A percentile compares a stretch with the other conserved stretches of the same genome.
Conservation (phyloP, 1,140 invertebrate species). For the Diprion similis region DNA sequence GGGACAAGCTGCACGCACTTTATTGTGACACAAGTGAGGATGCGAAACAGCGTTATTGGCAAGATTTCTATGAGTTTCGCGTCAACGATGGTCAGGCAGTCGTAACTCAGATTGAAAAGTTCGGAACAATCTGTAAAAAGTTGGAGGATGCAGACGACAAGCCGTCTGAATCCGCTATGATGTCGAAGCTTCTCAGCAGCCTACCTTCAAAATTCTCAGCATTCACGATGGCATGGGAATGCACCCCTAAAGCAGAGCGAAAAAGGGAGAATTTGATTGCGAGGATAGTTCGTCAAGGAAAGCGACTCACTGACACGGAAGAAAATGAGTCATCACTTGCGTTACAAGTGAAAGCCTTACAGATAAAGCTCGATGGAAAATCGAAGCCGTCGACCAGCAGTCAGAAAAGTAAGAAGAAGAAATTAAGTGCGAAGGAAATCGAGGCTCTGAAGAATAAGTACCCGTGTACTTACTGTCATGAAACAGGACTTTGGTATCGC, state of each 20-base stretch:
- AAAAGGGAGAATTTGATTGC: conserved; percentile 15
- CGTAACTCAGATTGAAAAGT: conserved; percentile 12
- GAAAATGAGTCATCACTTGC: conserved; percentile 12
- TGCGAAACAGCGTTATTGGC: conserved; percentile 17
- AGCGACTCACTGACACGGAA: conserved; percentile 12
- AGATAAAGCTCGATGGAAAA: conserved; percentile 10
- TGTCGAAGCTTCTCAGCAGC: conserved; percentile 17
- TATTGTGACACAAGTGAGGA: conserved; percentile 14
- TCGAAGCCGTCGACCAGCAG: conserved; percentile 2
- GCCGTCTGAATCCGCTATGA: conserved; percentile 13
- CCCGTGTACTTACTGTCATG: conserved; percentile 11
- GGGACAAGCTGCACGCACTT: conserved; percentile 16
- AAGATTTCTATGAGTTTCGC: conserved; percentile 16
- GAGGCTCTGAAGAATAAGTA: conserved; percentile 11
- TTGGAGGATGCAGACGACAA: conserved; percentile 11
- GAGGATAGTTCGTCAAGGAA: conserved; percentile 11
- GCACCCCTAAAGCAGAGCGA: conserved; percentile 7
- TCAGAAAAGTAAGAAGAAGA: conserved; percentile 3
- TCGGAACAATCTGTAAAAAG: conserved; percentile 20
- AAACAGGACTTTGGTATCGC: conserved; percentile 18
- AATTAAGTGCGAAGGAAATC: background rate
- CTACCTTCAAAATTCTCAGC: conserved; percentile 16
- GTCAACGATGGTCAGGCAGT: conserved; percentile 14
- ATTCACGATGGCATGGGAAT: conserved; percentile 18
- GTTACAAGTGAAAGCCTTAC: conserved; percentile 15